Evolutionary conservation across 2,797 vertebrate genomes (phyloP).

Genomic region (Crax fasciolata): DNA sequence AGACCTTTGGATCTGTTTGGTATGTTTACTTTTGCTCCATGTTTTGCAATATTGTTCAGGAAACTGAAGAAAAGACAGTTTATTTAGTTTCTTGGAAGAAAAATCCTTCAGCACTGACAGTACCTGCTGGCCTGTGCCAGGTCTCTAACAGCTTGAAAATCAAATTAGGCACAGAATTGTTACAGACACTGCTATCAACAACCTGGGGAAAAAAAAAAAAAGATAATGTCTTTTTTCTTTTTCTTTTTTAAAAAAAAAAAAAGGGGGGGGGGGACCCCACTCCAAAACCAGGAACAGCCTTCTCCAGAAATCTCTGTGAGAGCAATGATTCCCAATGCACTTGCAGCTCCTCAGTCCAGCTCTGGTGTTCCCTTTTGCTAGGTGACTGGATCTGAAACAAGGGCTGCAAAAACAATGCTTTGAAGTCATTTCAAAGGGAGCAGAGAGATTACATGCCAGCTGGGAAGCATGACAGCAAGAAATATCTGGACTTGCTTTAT

Average conservation of each 20-base stretch:
- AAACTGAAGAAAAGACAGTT: slow-evolving; percentile 20
- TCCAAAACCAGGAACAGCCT: neutral
- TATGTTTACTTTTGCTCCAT: neutral
- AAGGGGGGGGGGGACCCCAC: too few species aligned
- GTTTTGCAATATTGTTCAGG: neutral
- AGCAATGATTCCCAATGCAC: neutral
- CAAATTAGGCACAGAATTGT: slow-evolving; percentile 60
- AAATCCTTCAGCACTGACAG: slow-evolving; percentile 38
- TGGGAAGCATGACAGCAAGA: neutral
- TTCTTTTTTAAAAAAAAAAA: neutral
- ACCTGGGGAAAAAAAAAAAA: neutral
- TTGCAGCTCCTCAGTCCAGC: neutral
- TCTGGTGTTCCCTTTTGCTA: neutral
- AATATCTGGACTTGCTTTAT: neutral
- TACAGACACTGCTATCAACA: slow-evolving; percentile 44
- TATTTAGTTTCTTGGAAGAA: slow-evolving; percentile 9
- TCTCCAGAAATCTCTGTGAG: neutral
- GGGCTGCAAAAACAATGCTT: slow-evolving; percentile 7
- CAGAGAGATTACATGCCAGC: neutral
- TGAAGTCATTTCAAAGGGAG: slow-evolving; percentile 17
- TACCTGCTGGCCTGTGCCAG: slow-evolving; percentile 10
- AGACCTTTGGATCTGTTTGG: neutral
- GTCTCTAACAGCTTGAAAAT: slow-evolving; percentile 54
- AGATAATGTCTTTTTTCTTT: too few species aligned
- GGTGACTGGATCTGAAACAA: neutral